Evolutionary conservation across 2,113 vertebrate genomes (phyloP).

Genomic region (Nettapus auritus): DNA sequence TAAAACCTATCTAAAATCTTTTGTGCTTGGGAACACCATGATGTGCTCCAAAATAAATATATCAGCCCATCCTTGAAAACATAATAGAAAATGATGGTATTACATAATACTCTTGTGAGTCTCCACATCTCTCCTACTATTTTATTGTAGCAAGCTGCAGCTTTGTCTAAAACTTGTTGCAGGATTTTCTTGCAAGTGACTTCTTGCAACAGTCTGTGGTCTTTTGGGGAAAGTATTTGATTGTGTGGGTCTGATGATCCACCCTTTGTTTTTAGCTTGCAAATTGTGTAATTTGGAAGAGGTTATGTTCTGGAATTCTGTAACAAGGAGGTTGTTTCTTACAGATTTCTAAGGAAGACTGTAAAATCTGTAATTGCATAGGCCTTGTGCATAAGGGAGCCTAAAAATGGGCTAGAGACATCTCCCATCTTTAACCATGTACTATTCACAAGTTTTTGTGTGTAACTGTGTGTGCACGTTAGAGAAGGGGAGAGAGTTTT

Average conservation of each 20-base stretch:
- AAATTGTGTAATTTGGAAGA: neutral
- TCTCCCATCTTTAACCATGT: neutral
- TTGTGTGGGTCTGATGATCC: neutral
- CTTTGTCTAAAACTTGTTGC: neutral
- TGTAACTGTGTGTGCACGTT: too few relatives aligned
- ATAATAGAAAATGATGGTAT: neutral
- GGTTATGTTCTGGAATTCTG: neutral
- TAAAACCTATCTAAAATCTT: neutral
- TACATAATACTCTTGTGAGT: neutral
- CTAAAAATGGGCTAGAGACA: neutral
- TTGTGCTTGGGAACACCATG: neutral
- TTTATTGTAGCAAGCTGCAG: neutral
- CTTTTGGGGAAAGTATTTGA: neutral
- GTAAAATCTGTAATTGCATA: neutral
- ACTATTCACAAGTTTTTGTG: rapidly evolving
- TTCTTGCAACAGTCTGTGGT: neutral
- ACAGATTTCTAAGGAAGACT: neutral
- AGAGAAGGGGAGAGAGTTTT: neutral
- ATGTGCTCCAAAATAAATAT: neutral
- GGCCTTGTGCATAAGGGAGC: neutral
- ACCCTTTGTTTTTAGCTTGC: neutral
- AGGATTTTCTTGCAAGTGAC: neutral
- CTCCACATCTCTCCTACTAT: neutral
- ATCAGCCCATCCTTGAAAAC: neutral
- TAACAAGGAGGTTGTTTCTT: neutral